Percentiles rank a stretch among this genome's conserved stretches.
These are phyloP conservation scores for Rhinolophus sinicus DNA, from an alignment of 2,113 vertebrate species.

Conservation along the genomic window DNA sequence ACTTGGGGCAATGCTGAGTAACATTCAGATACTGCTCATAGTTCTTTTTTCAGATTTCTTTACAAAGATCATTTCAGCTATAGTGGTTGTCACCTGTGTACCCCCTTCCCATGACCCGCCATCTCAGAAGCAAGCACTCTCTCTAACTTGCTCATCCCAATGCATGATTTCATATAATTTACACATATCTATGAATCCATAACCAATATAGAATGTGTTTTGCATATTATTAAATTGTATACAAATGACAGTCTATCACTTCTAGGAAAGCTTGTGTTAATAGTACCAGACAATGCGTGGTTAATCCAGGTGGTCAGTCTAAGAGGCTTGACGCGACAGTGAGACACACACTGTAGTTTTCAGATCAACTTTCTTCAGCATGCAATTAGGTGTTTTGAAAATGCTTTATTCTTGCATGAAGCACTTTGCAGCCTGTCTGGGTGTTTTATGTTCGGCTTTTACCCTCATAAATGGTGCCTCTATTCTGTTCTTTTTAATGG, in stretches of 20 bases:
- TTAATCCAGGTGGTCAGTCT: background rate
- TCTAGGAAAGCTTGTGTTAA: background rate
- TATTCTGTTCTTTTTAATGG: background rate
- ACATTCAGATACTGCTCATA: background rate
- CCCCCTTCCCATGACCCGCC: background rate
- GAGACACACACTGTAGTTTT: background rate
- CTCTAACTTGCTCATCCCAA: background rate
- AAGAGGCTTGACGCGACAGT: background rate
- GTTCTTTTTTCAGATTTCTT: background rate
- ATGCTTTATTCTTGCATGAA: background rate
- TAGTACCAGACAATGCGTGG: background rate
- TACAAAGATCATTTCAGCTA: background rate
- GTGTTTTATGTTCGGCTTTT: slow-evolving; percentile 38
- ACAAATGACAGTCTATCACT: background rate
- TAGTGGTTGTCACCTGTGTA: background rate
- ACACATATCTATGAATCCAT: background rate
- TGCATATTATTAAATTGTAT: slow-evolving; percentile 13
- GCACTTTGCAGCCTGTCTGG: background rate
- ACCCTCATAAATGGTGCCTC: background rate
- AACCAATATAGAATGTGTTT: background rate
- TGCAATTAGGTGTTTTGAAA: slow-evolving; percentile 8
- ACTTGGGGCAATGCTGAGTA: background rate
- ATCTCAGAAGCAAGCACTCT: background rate
- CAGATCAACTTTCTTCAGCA: background rate
- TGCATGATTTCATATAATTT: background rate